Conservation (phyloP, 1,140 invertebrate species). For the Phocides pigmalion region DNA sequence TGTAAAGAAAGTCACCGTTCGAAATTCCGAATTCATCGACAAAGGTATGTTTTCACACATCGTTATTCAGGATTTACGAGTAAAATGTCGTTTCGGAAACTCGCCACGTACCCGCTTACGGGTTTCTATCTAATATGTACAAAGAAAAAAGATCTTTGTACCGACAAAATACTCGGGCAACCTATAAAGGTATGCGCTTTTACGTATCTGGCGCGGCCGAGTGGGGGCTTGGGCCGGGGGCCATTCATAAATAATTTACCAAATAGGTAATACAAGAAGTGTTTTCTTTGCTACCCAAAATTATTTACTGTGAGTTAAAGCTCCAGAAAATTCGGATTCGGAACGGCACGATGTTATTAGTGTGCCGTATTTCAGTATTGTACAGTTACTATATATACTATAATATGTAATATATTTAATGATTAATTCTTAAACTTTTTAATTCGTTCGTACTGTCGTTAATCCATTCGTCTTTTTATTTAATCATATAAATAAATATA, state of each 20-base stretch:
- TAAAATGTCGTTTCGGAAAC: constrained; percentile 58
- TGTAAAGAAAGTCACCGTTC: constrained; percentile 43
- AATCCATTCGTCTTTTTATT: too few relatives aligned
- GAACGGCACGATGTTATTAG: background rate
- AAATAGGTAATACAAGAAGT: constrained; percentile 46
- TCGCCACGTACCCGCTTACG: constrained; percentile 59
- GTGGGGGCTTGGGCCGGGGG: constrained; percentile 49
- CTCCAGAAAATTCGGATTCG: background rate
- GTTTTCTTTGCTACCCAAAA: constrained; percentile 22
- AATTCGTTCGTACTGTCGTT: too few relatives aligned
- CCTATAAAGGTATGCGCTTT: constrained; percentile 61
- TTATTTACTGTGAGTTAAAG: constrained; percentile 8
- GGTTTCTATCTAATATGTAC: constrained; percentile 68
- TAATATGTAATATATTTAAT: too few relatives aligned
- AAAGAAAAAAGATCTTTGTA: constrained; percentile 67
- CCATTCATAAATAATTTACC: constrained; percentile 72
- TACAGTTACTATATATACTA: background rate
- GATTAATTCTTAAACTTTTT: too few relatives aligned
- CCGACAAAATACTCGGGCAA: constrained; percentile 49
- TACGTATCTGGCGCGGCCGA: constrained; percentile 56
- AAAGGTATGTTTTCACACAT: constrained; percentile 61
- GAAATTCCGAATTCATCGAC: constrained; percentile 48
- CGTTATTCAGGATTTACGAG: constrained; percentile 61
- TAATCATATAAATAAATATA: too few relatives aligned
- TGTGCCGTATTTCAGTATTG: background rate